Conservation (phyloP, 2,113 vertebrate genomes). For the Ornithorhynchus anatinus region DNA sequence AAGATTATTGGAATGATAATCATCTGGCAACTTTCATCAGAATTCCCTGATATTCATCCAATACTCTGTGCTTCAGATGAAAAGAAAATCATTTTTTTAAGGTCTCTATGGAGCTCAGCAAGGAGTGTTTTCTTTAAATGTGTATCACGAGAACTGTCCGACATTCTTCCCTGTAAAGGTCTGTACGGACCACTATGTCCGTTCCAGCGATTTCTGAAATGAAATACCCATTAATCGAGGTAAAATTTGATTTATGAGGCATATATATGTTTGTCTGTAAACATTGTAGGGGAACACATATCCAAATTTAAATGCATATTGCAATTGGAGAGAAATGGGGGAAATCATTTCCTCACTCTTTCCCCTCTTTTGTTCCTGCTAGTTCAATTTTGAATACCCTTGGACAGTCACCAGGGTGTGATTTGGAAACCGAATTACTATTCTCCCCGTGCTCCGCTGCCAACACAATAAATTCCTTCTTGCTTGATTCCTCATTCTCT, state of each 20-base stretch:
- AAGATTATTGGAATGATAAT: not conserved
- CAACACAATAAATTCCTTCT: constrained; percentile 39
- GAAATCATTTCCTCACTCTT: not conserved
- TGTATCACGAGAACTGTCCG: not conserved
- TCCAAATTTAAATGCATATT: not conserved
- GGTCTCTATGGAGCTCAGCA: not conserved
- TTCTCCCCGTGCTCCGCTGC: constrained; percentile 16
- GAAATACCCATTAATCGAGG: not conserved
- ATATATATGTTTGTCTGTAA: no score
- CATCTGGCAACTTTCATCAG: not conserved
- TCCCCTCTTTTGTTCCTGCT: not conserved
- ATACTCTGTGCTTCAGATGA: not conserved
- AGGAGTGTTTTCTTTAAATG: not conserved
- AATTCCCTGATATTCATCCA: not conserved
- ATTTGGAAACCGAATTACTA: not conserved
- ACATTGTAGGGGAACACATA: not conserved
- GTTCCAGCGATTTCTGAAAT: not conserved
- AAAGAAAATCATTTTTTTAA: not conserved
- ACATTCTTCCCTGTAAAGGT: not conserved
- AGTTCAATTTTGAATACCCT: not conserved
- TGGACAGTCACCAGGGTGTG: not conserved
- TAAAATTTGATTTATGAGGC: not conserved
- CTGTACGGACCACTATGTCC: not conserved
- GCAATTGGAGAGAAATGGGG: not conserved
- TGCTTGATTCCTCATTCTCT: constrained; percentile 52